Evolutionary conservation across 2,113 vertebrate genomes (phyloP), one percentile per base, ranked within the genome.

Genomic region (Otocyon megalotis): DNA sequence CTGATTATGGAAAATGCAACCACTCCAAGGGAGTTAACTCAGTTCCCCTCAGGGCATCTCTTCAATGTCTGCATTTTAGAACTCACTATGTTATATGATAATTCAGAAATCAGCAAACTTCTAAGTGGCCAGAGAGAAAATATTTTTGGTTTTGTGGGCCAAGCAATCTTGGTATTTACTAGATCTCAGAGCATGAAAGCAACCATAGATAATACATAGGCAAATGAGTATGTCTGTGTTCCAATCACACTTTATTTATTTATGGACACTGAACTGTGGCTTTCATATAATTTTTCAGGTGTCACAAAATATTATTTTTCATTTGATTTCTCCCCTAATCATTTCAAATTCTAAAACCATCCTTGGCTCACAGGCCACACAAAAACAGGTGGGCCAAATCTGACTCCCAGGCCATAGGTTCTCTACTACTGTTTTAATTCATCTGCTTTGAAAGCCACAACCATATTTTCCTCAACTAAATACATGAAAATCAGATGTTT

Each of bases 1-100:
- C 32, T 76, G 93, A 69, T 58, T n/a, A 13, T 93, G 65, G 65
- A 92, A 86, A 96, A 88, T 71, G 43, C 71, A 72, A 81, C 63
- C 92, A 22, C 30, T 28, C 43, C 20, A 67, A 67, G 69, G 85
- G 17, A 83, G 8, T 71, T 56, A 69, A 30, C 76, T 97, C 50
- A 53, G 20, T 84, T 54, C 53, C 24, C 37, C 53, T 89, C 69
- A 77, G 50, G n/a, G 54, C 22, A 92, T 63, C 11, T 62, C 65
- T 81, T 81, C 20, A 30, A 30, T 26, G 58, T 83, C 58, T 83
- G 9, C 28, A 22, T 83, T 74, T 65, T 74, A 80, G 85, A 92
- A 87, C 48, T 50, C 56, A 50, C n/a, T 76, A 14, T 76, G 82
- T 88, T 32, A 10, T 74, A 53, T 67, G 74, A 30, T 74, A 91